phyloP scores from a whole-genome alignment of 2,888 invertebrate genomes.

The Sipha maydis region DNA sequence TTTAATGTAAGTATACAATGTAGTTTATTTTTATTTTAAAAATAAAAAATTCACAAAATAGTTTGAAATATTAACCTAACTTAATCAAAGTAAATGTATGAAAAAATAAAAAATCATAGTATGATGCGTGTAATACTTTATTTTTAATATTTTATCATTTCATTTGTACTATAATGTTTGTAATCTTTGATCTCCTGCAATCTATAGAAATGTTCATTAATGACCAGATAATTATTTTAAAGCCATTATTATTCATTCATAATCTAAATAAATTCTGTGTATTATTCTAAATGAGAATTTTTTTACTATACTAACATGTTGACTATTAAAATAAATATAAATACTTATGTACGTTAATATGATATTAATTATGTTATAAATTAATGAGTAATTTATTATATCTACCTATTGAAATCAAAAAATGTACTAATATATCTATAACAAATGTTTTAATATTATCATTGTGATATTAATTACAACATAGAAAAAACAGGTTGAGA shows the following conservation, averaged over 20 bases:
- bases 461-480: conserved; percentile 4
- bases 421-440: neutral
- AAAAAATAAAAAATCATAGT: no score
- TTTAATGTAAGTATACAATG: no score
- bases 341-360: neutral
- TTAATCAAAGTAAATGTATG: neutral
- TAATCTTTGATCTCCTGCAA: conserved; percentile 20
- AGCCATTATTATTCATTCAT: neutral
- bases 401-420: neutral
- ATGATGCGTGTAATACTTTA: no score
- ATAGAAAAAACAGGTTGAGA: neutral
- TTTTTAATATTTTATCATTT: neutral
- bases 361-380: neutral
- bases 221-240: neutral
- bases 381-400: neutral
- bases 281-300: neutral
- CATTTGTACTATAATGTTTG: neutral
- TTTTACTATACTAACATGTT: neutral
- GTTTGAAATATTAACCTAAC: neutral
- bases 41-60: neutral
- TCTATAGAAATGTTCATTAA: neutral
- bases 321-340: neutral
- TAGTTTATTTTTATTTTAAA: no score
- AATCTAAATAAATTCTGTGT: neutral
- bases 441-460: neutral